Conservation (phyloP, 2,888 invertebrate genomes). For the Papilio elwesi region DNA sequence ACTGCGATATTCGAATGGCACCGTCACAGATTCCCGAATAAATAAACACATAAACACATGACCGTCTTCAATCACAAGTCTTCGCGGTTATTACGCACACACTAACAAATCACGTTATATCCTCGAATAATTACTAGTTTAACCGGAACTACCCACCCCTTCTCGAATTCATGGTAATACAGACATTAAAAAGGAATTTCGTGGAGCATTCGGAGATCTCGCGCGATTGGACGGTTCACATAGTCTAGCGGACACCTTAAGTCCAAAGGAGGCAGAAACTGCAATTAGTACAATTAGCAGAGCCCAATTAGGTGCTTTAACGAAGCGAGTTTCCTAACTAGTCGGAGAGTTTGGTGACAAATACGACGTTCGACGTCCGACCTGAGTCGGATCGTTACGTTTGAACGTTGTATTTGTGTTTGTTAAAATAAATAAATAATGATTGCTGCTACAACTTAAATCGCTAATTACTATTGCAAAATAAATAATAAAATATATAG, state of each 20-base stretch:
- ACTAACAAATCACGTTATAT: slow-evolving; percentile 42
- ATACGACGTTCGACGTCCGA: slow-evolving; percentile 70
- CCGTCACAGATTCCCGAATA: slow-evolving; percentile 11
- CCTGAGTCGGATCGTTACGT: slow-evolving; percentile 65
- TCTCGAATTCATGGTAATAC: slow-evolving; percentile 7
- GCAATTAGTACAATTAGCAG: slow-evolving; percentile 78
- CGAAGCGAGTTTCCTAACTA: slow-evolving; percentile 74
- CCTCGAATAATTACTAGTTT: slow-evolving; percentile 29
- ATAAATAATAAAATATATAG: not conserved
- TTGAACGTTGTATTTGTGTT: slow-evolving; percentile 62
- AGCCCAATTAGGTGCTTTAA: slow-evolving; percentile 79
- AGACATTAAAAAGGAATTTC: slow-evolving; percentile 43
- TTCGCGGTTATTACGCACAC: slow-evolving; percentile 41
- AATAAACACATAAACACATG: slow-evolving; percentile 32
- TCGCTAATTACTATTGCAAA: slow-evolving; percentile 4
- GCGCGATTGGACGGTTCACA: slow-evolving; percentile 43
- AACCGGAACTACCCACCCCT: slow-evolving; percentile 20
- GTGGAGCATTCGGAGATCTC: slow-evolving; percentile 41
- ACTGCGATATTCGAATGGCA: slow-evolving; percentile 28
- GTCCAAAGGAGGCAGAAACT: slow-evolving; percentile 72
- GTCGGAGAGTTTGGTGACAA: slow-evolving; percentile 71
- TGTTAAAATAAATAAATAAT: slow-evolving; percentile 43
- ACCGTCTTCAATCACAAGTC: slow-evolving; percentile 41
- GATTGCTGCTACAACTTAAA: slow-evolving; percentile 6
- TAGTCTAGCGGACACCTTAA: slow-evolving; percentile 65